Conservation (phyloP, 2,888 invertebrate species). For the Parnassius glacialis region DNA sequence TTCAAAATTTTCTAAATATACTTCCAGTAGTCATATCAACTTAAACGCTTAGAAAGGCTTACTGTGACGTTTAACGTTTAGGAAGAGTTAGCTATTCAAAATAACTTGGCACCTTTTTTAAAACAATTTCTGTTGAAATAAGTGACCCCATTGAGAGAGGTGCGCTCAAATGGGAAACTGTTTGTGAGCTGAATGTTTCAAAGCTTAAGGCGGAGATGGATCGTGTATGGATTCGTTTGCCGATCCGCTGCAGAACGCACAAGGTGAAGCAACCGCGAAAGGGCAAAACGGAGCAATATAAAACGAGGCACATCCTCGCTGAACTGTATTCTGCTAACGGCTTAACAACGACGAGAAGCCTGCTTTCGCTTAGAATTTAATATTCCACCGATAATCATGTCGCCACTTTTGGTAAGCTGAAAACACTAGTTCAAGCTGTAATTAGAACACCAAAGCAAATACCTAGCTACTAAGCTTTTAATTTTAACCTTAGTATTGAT, state of each 20-base stretch:
- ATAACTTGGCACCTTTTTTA: too few species aligned
- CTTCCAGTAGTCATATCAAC: too few species aligned
- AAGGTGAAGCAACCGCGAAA: constrained; percentile 79
- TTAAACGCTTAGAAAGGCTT: too few species aligned
- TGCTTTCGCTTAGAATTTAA: constrained; percentile 44
- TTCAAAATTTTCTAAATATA: too few species aligned
- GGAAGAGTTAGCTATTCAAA: too few species aligned
- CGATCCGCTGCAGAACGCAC: constrained; percentile 63
- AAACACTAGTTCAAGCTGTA: background rate
- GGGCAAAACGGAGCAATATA: constrained; percentile 77
- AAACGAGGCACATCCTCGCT: constrained; percentile 73
- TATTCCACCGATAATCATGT: constrained; percentile 43
- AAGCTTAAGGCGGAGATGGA: constrained; percentile 50
- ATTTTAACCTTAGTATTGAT: too few species aligned
- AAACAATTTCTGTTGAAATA: constrained; percentile 2
- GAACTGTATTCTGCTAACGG: constrained; percentile 66
- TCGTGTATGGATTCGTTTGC: constrained; percentile 49
- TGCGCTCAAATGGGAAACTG: constrained; percentile 14
- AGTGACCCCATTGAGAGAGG: constrained; percentile 10
- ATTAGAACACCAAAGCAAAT: too few species aligned
- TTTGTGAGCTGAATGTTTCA: constrained; percentile 42
- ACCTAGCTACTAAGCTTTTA: too few species aligned
- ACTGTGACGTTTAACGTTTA: too few species aligned
- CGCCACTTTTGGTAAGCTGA: constrained; percentile 61
- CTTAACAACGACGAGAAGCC: constrained; percentile 55